Percentiles rank a stretch among this genome's conserved stretches.
phyloP scores from a whole-genome alignment of 2,888 invertebrate species.

The Aproaerema taeniolella region DNA sequence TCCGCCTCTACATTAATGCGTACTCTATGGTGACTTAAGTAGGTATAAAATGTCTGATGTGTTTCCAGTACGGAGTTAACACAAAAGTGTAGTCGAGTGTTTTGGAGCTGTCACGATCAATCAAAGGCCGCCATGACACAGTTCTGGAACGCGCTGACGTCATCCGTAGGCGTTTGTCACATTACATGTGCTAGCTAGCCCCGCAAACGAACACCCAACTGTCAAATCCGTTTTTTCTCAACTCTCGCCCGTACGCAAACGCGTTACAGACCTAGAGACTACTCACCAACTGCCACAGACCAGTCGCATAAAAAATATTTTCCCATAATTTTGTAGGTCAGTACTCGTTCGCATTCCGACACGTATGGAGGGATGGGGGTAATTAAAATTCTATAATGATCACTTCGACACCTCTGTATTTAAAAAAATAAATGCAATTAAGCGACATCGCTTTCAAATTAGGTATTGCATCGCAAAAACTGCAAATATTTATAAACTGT shows the following conservation, averaged over 20 bases:
- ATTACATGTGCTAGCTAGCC: conserved; percentile 30
- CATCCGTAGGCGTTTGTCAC: conserved; percentile 47
- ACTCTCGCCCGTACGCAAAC: conserved; percentile 20
- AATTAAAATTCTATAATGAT: conserved; percentile 63
- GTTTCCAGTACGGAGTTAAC: conserved; percentile 16
- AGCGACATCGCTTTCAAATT: conserved; percentile 28
- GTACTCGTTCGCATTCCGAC: conserved; percentile 53
- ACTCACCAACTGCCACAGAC: conserved; percentile 21
- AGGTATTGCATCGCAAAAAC: conserved; percentile 26
- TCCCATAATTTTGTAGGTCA: conserved; percentile 67
- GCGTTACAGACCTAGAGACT: conserved; percentile 23
- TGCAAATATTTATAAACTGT: not conserved
- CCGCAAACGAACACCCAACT: conserved; percentile 9
- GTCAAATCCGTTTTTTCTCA: conserved; percentile 4
- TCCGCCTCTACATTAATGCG: too few species aligned
- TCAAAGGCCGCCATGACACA: conserved; percentile 37
- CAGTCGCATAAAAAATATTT: conserved; percentile 39
- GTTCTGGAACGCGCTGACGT: conserved; percentile 46
- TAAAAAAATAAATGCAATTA: conserved; percentile 35
- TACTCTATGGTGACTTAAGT: not conserved
- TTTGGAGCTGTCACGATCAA: conserved; percentile 42
- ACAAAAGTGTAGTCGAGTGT: conserved; percentile 29
- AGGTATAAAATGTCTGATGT: conserved; percentile 15
- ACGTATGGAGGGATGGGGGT: conserved; percentile 57
- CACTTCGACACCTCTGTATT: conserved; percentile 50